Percentiles rank a stretch among this genome's conserved stretches.
These are phyloP conservation scores for Paramuricea clavata DNA, from an alignment of 92 coral and sea anemone species.

Conservation along the genomic window DNA sequence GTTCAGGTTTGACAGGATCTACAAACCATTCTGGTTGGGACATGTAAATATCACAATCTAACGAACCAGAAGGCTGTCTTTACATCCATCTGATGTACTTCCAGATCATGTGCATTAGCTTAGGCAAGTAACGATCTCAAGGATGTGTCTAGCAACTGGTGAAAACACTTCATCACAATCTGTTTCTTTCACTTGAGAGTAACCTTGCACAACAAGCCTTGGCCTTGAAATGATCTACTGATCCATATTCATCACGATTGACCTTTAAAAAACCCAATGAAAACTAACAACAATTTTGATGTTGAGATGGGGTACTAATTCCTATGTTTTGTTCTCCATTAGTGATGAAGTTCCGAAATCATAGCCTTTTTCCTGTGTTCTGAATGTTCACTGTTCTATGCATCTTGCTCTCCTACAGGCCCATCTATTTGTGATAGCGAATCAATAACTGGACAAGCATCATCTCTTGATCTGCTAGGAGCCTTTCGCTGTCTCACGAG, in stretches of 20 bases:
- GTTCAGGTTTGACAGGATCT: slow-evolving; percentile 70
- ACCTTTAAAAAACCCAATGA: slow-evolving; percentile 56
- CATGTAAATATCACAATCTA: slow-evolving; percentile 76
- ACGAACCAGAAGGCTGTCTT: slow-evolving; percentile 71
- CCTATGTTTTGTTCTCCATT: slow-evolving; percentile 1
- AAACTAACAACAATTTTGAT: slow-evolving; percentile 36
- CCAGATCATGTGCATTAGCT: slow-evolving; percentile 70
- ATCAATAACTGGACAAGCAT: slow-evolving; percentile 57
- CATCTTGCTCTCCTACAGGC: slow-evolving; percentile 72
- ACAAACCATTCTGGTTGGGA: slow-evolving; percentile 77
- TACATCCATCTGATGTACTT: slow-evolving; percentile 74
- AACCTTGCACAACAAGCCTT: slow-evolving; percentile 57
- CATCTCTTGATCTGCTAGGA: slow-evolving; percentile 68
- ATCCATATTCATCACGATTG: slow-evolving; percentile 61
- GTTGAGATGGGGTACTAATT: slow-evolving; percentile 22
- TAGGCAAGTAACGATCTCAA: slow-evolving; percentile 71
- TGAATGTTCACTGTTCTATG: slow-evolving; percentile 70
- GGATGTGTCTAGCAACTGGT: slow-evolving; percentile 64
- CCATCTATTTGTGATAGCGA: slow-evolving; percentile 71
- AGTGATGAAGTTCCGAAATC: slow-evolving; percentile 23
- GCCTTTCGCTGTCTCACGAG: slow-evolving; percentile 66
- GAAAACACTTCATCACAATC: too few relatives aligned
- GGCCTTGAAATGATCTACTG: slow-evolving; percentile 60
- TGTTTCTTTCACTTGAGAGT: too few relatives aligned
- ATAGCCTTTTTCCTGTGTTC: slow-evolving; percentile 70